These are phyloP conservation scores for Xenops minutus DNA, from an alignment of 2,797 vertebrate species.

Conservation along the genomic window DNA sequence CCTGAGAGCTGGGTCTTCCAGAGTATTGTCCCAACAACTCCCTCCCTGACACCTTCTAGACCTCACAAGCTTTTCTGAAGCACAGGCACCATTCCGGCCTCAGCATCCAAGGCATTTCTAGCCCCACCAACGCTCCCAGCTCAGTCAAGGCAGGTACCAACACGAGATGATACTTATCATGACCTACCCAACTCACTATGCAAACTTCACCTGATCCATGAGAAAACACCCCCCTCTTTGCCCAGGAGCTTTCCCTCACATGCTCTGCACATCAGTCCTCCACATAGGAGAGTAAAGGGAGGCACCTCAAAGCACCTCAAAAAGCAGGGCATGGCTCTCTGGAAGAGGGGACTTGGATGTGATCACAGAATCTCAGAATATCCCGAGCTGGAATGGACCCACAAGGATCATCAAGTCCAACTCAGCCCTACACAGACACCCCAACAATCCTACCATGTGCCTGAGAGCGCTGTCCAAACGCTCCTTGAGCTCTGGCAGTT, in stretches of 20 bases:
- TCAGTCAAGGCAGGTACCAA: neutral
- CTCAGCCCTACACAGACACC: neutral
- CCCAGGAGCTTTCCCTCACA: neutral
- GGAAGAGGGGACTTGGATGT: rapidly evolving
- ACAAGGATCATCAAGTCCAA: neutral
- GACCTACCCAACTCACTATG: neutral
- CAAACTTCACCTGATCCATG: neutral
- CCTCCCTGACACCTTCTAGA: neutral
- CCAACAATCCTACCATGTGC: neutral
- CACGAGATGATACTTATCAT: neutral
- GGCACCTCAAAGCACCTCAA: neutral
- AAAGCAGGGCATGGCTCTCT: neutral
- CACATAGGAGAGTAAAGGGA: neutral
- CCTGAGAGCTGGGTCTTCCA: neutral
- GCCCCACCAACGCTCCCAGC: neutral
- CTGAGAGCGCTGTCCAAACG: rapidly evolving
- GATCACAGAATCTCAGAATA: neutral
- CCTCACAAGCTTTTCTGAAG: neutral
- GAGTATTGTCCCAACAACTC: rapidly evolving
- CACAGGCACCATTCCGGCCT: rapidly evolving
- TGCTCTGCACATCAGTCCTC: neutral
- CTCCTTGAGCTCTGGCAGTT: neutral
- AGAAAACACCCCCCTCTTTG: neutral
- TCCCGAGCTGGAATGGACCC: neutral
- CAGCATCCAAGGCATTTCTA: neutral